Conservation (phyloP, 2,797 vertebrate genomes). For the Sebastes vulpes region DNA sequence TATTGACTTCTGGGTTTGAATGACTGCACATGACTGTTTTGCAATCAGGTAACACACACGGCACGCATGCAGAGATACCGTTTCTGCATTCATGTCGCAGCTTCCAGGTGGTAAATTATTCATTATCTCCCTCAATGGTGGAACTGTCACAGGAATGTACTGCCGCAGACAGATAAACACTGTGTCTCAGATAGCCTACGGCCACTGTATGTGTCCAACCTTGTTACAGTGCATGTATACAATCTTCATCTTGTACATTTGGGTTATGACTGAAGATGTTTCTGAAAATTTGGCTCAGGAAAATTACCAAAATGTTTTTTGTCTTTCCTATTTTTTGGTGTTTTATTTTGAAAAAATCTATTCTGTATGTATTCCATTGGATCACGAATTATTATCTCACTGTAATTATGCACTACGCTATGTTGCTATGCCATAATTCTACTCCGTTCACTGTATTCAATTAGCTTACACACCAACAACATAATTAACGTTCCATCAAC, state of each 20-base stretch:
- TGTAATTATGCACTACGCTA: slow-evolving; percentile 16
- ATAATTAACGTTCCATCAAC: slow-evolving; percentile 59
- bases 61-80: slow-evolving; percentile 38
- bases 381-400: slow-evolving; percentile 37
- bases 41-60: slow-evolving; percentile 42
- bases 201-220: not conserved
- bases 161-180: slow-evolving; percentile 55
- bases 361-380: not conserved
- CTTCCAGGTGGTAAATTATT: slow-evolving; percentile 75
- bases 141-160: slow-evolving; percentile 75
- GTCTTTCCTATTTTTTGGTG: not conserved
- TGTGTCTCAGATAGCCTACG: slow-evolving; percentile 29
- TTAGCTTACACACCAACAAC: slow-evolving; percentile 50
- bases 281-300: not conserved
- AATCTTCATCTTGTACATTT: not conserved
- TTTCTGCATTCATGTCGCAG: slow-evolving; percentile 65
- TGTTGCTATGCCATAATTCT: slow-evolving; percentile 45
- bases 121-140: slow-evolving; percentile 67
- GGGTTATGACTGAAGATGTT: not conserved
- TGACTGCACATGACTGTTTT: slow-evolving; percentile 23
- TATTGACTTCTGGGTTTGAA: slow-evolving; percentile 6
- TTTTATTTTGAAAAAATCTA: slow-evolving; percentile 17
- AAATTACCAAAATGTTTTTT: not conserved
- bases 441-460: slow-evolving; percentile 49
- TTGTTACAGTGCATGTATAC: not conserved